phyloP scores from a whole-genome alignment of 2,888 invertebrate genomes.

The Phaedon cochleariae region DNA sequence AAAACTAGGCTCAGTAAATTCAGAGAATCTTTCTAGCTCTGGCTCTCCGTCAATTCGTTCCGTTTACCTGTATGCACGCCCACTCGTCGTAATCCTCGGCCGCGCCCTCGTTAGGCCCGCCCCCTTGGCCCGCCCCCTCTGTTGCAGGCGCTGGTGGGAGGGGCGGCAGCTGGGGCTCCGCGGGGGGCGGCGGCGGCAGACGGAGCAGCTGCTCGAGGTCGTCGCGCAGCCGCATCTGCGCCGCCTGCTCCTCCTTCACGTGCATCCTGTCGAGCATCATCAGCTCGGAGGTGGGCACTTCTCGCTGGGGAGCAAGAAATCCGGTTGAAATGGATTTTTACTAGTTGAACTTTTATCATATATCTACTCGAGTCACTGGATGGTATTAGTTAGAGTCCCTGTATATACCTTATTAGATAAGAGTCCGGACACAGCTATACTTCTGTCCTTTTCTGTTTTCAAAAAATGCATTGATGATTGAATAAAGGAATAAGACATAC shows the following conservation, averaged over 20 bases:
- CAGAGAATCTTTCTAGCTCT: no score
- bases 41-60: no score
- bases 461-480: no score
- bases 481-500: no score
- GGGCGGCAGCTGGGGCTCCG: slow-evolving; percentile 27
- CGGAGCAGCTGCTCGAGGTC: slow-evolving; percentile 56
- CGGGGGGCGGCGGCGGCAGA: slow-evolving; percentile 30
- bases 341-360: no score
- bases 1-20: no score
- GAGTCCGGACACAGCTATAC: no score
- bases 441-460: no score
- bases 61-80: slow-evolving; percentile 67
- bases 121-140: neutral
- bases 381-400: no score
- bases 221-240: slow-evolving; percentile 69
- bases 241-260: slow-evolving; percentile 75
- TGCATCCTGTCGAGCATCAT: slow-evolving; percentile 81
- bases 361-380: no score
- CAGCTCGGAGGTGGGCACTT: slow-evolving; percentile 77
- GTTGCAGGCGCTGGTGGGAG: slow-evolving; percentile 21
- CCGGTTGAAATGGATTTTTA: no score
- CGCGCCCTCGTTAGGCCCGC: slow-evolving; percentile 5
- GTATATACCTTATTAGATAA: no score
- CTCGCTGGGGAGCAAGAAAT: slow-evolving; percentile 64
- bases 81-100: slow-evolving; percentile 70